Conservation (phyloP, 1,140 invertebrate genomes). For the Nomia melanderi region DNA sequence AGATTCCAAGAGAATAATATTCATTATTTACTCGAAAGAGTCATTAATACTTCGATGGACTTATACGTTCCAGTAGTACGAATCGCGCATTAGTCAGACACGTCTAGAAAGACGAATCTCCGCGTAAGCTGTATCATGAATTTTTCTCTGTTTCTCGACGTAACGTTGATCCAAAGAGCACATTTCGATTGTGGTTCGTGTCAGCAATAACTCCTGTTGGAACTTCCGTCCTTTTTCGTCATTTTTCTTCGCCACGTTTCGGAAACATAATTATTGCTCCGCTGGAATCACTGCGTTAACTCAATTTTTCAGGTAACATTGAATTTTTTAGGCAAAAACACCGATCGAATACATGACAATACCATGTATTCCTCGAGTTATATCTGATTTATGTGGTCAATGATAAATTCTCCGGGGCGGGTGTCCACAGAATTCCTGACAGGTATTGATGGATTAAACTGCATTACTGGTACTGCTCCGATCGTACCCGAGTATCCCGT, state of each 20-base stretch:
- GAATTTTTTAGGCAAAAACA: background rate
- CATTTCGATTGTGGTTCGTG: background rate
- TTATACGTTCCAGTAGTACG: background rate
- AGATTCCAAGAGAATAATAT: too few species aligned
- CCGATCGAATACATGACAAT: background rate
- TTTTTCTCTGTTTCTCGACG: background rate
- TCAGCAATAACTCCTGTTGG: too few species aligned
- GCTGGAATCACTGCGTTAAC: background rate
- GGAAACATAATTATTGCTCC: background rate
- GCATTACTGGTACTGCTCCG: constrained; percentile 62
- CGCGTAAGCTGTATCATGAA: background rate
- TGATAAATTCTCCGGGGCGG: constrained; percentile 63
- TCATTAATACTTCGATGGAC: background rate
- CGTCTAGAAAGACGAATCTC: background rate
- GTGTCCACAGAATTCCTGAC: constrained; percentile 52
- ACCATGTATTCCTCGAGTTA: constrained; percentile 13
- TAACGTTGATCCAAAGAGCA: background rate
- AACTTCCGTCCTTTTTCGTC: background rate
- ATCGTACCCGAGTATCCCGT: constrained; percentile 61
- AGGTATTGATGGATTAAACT: constrained; percentile 70
- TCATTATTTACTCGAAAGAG: background rate
- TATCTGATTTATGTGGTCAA: constrained; percentile 66
- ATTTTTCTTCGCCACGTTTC: background rate
- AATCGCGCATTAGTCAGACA: background rate
- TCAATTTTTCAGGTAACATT: background rate